Evolutionary conservation across 1,140 invertebrate species (phyloP).

Genomic region (Zophobas morio): DNA sequence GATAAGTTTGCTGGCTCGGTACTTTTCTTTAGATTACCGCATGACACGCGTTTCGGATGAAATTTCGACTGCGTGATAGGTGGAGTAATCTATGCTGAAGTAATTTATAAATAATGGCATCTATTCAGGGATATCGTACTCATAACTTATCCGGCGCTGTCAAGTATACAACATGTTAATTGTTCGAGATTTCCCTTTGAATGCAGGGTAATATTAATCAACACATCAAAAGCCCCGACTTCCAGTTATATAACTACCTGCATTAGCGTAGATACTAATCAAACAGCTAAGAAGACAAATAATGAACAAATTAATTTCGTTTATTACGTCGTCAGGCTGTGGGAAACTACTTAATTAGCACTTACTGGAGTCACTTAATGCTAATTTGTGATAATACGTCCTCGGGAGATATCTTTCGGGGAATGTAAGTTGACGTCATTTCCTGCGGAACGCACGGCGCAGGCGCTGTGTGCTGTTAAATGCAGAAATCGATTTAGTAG

Average conservation of each 20-base stretch:
- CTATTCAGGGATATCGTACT: not conserved
- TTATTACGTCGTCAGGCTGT: constrained; percentile 24
- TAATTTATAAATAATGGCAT: constrained; percentile 20
- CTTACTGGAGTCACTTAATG: constrained; percentile 3
- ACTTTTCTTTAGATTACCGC: constrained; percentile 5
- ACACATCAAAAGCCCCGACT: constrained; percentile 19
- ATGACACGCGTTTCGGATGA: not conserved
- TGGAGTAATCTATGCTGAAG: constrained; percentile 4
- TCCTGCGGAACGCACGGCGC: not conserved
- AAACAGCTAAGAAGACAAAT: constrained; percentile 28
- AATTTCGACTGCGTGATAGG: constrained; percentile 3
- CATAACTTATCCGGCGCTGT: not conserved
- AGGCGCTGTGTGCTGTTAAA: not conserved
- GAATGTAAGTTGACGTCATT: not conserved
- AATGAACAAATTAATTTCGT: constrained; percentile 34
- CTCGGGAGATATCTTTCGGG: not conserved
- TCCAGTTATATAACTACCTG: constrained; percentile 16
- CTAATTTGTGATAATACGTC: constrained; percentile 5
- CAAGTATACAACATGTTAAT: constrained; percentile 32
- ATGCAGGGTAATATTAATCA: constrained; percentile 36
- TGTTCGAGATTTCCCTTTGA: constrained; percentile 31
- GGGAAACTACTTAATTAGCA: constrained; percentile 27
- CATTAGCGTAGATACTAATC: constrained; percentile 22
- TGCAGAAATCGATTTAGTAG: not conserved
- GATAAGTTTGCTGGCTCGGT: constrained; percentile 16